A percentile compares a stretch with the other conserved stretches of the same genome.
phyloP scores from a whole-genome alignment of 2,888 invertebrate species.

The Bedellia somnulentella region DNA sequence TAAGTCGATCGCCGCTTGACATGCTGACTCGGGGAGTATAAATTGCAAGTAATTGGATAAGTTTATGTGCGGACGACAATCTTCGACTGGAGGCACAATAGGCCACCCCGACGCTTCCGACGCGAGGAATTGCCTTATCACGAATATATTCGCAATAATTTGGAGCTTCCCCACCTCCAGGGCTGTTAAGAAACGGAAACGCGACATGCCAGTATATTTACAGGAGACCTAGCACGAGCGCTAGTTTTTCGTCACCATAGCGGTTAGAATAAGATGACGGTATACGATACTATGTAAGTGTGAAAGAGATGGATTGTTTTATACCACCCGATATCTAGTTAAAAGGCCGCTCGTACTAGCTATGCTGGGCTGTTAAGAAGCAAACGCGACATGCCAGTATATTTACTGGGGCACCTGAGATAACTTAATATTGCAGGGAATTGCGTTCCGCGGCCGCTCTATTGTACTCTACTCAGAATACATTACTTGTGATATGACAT shows the following conservation, averaged over 20 bases:
- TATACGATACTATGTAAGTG: no score
- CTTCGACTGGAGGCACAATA: conserved; percentile 19
- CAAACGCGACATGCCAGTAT: conserved; percentile 17
- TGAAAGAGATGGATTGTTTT: no score
- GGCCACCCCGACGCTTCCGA: conserved; percentile 15
- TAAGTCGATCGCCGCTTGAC: conserved; percentile 2
- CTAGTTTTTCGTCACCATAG: no score
- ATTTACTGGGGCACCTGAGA: conserved; percentile 31
- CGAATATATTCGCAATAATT: conserved; percentile 37
- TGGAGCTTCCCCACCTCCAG: conserved; percentile 18
- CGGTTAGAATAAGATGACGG: no score
- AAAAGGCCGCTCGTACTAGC: no score
- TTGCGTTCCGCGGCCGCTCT: conserved; percentile 21
- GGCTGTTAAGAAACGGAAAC: conserved; percentile 18
- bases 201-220: conserved; percentile 17
- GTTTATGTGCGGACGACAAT: conserved; percentile 21
- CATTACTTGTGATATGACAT: no score
- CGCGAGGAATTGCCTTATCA: conserved; percentile 22
- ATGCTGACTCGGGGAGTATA: conserved; percentile 13
- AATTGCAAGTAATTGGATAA: conserved; percentile 32
- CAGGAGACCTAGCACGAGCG: no score
- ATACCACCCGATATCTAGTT: no score
- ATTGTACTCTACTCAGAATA: no score
- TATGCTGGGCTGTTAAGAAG: conserved; percentile 9
- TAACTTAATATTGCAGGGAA: conserved; percentile 31